These are phyloP conservation scores for Odontamblyopus lacepedii DNA, from an alignment of 2,797 vertebrate genomes.

Conservation along the genomic window DNA sequence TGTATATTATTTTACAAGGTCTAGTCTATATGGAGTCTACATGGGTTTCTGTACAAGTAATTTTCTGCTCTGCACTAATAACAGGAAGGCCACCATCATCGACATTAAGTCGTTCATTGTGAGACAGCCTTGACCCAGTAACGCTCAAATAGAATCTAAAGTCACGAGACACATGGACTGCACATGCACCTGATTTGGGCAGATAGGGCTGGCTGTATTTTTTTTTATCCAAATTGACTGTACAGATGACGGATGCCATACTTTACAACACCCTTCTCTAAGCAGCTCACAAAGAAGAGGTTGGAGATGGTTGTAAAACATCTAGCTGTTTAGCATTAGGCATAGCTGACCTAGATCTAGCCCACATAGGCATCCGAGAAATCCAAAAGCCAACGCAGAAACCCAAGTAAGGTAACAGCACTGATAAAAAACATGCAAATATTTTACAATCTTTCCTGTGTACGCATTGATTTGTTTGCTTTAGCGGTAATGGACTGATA, in stretches of 20 bases:
- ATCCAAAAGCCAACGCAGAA: constrained; percentile 54
- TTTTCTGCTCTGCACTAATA: constrained; percentile 33
- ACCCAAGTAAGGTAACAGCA: constrained; percentile 19
- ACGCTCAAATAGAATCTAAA: constrained; percentile 31
- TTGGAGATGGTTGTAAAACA: constrained; percentile 46
- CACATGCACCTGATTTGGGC: constrained; percentile 22
- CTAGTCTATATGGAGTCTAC: background rate
- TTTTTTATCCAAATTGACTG: constrained; percentile 6
- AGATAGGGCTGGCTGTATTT: constrained; percentile 8
- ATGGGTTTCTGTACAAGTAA: background rate
- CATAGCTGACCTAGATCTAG: constrained; percentile 48
- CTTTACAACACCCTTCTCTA: constrained; percentile 33
- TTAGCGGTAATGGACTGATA: constrained; percentile 48
- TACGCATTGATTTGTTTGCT: constrained; percentile 54
- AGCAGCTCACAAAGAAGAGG: constrained; percentile 31
- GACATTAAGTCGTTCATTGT: constrained; percentile 43
- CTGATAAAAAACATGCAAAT: background rate
- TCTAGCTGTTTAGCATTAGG: constrained; percentile 55
- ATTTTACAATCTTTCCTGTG: constrained; percentile 12
- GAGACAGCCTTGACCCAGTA: constrained; percentile 56
- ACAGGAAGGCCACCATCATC: constrained; percentile 31
- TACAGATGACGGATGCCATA: constrained; percentile 23
- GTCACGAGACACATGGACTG: constrained; percentile 25
- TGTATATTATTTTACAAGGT: background rate
- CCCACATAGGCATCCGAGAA: constrained; percentile 42